Conservation (phyloP, 2,797 vertebrate species). For the Rhincodon typus region DNA sequence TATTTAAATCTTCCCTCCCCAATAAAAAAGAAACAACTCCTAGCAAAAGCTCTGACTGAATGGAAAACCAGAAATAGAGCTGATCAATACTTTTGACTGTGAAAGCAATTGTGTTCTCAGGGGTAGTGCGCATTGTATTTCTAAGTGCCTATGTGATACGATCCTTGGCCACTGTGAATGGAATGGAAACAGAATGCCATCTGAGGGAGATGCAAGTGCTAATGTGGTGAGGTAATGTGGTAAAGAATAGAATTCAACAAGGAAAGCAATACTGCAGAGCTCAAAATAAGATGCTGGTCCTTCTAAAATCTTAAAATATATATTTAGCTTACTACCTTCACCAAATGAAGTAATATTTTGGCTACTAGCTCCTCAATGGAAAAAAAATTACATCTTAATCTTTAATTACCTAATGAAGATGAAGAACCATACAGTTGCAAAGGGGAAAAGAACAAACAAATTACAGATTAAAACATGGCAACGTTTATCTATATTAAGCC, state of each 20-base stretch:
- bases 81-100: constrained; percentile 81
- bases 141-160: constrained; percentile 81
- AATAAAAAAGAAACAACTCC: constrained; percentile 50
- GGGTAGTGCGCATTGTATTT: constrained; percentile 79
- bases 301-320: constrained; percentile 34
- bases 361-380: background rate
- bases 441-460: background rate
- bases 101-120: constrained; percentile 76
- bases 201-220: constrained; percentile 57
- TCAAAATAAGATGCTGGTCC: constrained; percentile 57
- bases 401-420: background rate
- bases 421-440: background rate
- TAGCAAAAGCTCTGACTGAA: constrained; percentile 51
- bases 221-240: constrained; percentile 65
- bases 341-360: background rate
- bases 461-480: constrained; percentile 3
- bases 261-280: constrained; percentile 56
- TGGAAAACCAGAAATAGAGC: constrained; percentile 87
- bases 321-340: constrained; percentile 10
- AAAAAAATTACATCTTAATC: background rate
- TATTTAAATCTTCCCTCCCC: constrained; percentile 41
- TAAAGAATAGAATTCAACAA: constrained; percentile 63
- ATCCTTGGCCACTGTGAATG: constrained; percentile 72
- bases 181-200: constrained; percentile 72
- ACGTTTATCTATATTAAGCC: background rate